Evolutionary conservation across 2,113 vertebrate genomes (phyloP).

Genomic region (Trochalopteron elliotii): DNA sequence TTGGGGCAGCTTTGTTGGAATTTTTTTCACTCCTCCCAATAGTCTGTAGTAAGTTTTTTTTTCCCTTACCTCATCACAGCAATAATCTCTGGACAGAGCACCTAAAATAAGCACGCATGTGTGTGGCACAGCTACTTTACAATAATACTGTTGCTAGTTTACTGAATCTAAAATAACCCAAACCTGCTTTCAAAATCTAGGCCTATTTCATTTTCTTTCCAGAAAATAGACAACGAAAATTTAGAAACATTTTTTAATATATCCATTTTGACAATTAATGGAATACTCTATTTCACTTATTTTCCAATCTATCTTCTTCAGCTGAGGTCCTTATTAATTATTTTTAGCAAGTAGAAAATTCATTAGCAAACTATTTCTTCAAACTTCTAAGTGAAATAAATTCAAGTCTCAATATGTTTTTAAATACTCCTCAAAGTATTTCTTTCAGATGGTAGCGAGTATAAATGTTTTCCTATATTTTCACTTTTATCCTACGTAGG

Average conservation of each 20-base stretch:
- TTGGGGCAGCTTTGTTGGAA: too few species aligned
- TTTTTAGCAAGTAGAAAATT: neutral
- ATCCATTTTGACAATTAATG: neutral
- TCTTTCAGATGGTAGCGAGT: neutral
- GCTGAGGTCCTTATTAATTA: neutral
- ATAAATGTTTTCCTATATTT: neutral
- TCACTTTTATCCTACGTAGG: neutral
- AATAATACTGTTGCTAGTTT: neutral
- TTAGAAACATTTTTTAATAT: neutral
- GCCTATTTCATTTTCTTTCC: neutral
- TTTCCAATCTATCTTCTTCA: neutral
- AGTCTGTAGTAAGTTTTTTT: neutral
- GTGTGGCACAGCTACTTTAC: neutral
- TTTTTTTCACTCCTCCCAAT: neutral
- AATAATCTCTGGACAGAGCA: neutral
- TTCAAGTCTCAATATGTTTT: neutral
- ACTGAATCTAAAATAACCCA: neutral
- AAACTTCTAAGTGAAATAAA: neutral
- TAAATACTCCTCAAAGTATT: neutral
- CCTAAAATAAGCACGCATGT: neutral
- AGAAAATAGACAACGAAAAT: neutral
- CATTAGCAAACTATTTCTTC: neutral
- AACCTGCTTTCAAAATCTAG: neutral
- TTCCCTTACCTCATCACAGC: neutral
- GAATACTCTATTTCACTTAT: neutral